These are phyloP conservation scores for Grapholita molesta DNA, from an alignment of 1,140 invertebrate species.

Conservation along the genomic window DNA sequence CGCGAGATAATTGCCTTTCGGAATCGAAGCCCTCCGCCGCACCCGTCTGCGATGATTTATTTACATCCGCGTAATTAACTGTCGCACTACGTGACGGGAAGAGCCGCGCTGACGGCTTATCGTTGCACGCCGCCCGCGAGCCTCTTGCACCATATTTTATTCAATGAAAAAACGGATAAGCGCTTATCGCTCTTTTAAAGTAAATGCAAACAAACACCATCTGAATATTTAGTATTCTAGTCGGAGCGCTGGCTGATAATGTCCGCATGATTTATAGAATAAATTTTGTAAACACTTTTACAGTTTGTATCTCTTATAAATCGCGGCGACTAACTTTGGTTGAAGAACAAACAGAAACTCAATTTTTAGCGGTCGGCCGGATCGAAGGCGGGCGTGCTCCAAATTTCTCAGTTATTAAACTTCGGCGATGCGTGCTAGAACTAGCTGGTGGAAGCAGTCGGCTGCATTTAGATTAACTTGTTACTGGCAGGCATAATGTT, in stretches of 20 bases:
- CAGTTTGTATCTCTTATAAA: conserved; percentile 26
- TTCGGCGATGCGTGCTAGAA: conserved; percentile 60
- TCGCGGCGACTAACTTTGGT: neutral
- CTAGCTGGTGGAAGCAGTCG: conserved; percentile 57
- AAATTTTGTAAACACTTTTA: conserved; percentile 39
- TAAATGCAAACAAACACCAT: conserved; percentile 69
- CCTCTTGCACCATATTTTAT: conserved; percentile 62
- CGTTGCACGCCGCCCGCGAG: conserved; percentile 44
- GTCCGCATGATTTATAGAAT: conserved; percentile 55
- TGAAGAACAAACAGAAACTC: conserved; percentile 21
- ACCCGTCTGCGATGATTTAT: conserved; percentile 75
- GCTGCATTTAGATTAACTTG: conserved; percentile 76
- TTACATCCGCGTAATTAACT: conserved; percentile 76
- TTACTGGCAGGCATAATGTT: conserved; percentile 75
- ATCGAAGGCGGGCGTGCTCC: conserved; percentile 42
- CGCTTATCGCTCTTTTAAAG: conserved; percentile 62
- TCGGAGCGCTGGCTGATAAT: conserved; percentile 55
- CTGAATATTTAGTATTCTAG: conserved; percentile 57
- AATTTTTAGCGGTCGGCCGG: conserved; percentile 28
- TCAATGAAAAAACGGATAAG: conserved; percentile 55
- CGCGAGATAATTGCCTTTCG: conserved; percentile 72
- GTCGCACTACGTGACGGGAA: conserved; percentile 75
- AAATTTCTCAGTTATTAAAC: conserved; percentile 67
- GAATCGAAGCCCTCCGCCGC: conserved; percentile 60
- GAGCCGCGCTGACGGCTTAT: conserved; percentile 66